Conservation (phyloP, 2,888 invertebrate species). For the Celastrina argiolus region DNA sequence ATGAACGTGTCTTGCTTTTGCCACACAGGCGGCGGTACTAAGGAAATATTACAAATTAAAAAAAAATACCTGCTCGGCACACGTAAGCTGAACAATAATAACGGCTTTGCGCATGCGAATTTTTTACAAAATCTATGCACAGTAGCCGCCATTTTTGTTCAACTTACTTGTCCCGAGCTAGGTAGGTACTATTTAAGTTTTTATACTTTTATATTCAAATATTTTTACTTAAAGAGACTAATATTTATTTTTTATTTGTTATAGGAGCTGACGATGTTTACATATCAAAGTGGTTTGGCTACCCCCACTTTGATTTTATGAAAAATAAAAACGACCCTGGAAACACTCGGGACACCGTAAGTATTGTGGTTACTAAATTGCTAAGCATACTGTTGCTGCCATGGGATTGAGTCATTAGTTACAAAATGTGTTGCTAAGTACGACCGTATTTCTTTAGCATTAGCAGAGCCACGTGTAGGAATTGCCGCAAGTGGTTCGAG, state of each 20-base stretch:
- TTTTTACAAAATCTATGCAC: too few species aligned
- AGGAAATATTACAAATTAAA: too few species aligned
- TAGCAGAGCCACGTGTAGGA: constrained; percentile 29
- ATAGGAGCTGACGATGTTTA: constrained; percentile 24
- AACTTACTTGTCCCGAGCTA: too few species aligned
- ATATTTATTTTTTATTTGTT: not conserved
- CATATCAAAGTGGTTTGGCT: constrained; percentile 18
- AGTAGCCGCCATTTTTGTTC: too few species aligned
- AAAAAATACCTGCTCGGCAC: too few species aligned
- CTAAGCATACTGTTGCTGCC: constrained; percentile 31
- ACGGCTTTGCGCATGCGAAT: too few species aligned
- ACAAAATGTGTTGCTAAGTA: constrained; percentile 35
- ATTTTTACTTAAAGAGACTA: too few species aligned
- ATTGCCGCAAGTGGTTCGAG: constrained; percentile 23
- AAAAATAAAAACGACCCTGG: constrained; percentile 31
- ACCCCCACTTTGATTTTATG: constrained; percentile 25
- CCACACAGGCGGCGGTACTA: too few species aligned
- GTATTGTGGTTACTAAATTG: constrained; percentile 30
- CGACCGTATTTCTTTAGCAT: constrained; percentile 34
- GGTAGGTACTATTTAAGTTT: too few species aligned
- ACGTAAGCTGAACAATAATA: too few species aligned
- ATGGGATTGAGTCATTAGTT: constrained; percentile 22
- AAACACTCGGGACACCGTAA: constrained; percentile 31
- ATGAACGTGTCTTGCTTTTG: too few species aligned
- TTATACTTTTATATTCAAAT: too few species aligned